A percentile compares a stretch with the other conserved stretches of the same genome.
Conservation (phyloP, 2,113 vertebrate species). For the Recurvirostra avosetta region DNA sequence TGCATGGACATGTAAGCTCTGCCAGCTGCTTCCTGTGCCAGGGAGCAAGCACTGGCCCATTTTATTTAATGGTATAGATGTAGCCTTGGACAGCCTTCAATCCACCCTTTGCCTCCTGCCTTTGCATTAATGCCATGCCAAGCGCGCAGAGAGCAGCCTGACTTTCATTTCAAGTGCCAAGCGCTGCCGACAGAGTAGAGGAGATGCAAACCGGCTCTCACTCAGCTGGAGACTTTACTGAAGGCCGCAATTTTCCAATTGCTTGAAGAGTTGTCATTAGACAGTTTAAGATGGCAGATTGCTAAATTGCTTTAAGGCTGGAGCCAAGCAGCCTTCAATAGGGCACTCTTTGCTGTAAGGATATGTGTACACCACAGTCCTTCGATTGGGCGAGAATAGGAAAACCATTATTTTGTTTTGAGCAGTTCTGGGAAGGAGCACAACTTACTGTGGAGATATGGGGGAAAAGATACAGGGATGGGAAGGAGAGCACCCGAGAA, state of each 20-base stretch:
- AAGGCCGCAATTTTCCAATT: conserved; percentile 54
- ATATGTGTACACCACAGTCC: accelerated
- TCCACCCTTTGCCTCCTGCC: background rate
- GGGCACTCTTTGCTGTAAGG: background rate
- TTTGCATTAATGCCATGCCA: background rate
- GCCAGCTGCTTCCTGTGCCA: background rate
- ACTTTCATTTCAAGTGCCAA: background rate
- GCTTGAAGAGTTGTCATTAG: conserved; percentile 59
- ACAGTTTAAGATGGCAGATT: conserved; percentile 51
- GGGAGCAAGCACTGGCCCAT: background rate
- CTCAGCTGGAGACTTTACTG: conserved; percentile 44
- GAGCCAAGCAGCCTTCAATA: conserved; percentile 5
- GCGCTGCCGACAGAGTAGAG: background rate
- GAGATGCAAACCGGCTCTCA: background rate
- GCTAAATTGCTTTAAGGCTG: conserved; percentile 20
- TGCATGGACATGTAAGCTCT: background rate
- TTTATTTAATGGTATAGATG: background rate
- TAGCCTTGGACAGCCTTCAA: background rate
- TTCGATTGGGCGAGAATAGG: background rate
- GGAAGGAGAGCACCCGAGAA: background rate
- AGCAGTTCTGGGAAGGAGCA: background rate
- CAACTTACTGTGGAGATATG: background rate
- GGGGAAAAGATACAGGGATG: background rate
- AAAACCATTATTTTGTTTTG: background rate
- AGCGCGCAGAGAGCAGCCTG: background rate